Evolutionary conservation across 2,888 invertebrate genomes (phyloP).

Genomic region (Drosophila kuntzei): DNA sequence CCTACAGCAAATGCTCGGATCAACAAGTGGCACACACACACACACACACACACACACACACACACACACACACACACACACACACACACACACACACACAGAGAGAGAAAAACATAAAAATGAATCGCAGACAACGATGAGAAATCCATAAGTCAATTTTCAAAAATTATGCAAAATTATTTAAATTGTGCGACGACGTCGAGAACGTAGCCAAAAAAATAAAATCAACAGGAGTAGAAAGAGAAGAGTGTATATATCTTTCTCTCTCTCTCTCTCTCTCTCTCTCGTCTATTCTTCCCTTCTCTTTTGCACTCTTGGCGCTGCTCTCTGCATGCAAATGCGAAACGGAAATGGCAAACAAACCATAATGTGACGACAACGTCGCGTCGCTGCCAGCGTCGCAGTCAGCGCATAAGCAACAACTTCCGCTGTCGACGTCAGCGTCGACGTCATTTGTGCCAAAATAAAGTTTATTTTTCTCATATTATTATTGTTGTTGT

Average conservation of each 20-base stretch:
- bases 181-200: constrained; percentile 79
- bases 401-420: constrained; percentile 65
- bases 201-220: constrained; percentile 52
- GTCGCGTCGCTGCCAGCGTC: constrained; percentile 37
- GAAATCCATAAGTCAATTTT: constrained; percentile 83
- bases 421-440: constrained; percentile 60
- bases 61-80: constrained; percentile 44
- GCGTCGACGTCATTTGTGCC: constrained; percentile 60
- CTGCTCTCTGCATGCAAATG: constrained; percentile 75
- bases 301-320: neutral
- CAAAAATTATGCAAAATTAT: constrained; percentile 85
- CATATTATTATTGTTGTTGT: constrained; percentile 8
- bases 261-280: constrained; percentile 7
- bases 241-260: constrained; percentile 4
- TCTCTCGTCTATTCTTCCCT: neutral
- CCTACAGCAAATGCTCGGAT: constrained; percentile 75
- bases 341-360: constrained; percentile 80
- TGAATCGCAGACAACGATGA: constrained; percentile 70
- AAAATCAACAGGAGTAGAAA: constrained; percentile 69
- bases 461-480: constrained; percentile 62
- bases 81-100: constrained; percentile 46
- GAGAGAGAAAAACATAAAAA: constrained; percentile 62
- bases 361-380: constrained; percentile 75
- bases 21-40: constrained; percentile 73
- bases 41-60: constrained; percentile 13